Conservation (phyloP, 2,113 vertebrate genomes). For the Struthio camelus region DNA sequence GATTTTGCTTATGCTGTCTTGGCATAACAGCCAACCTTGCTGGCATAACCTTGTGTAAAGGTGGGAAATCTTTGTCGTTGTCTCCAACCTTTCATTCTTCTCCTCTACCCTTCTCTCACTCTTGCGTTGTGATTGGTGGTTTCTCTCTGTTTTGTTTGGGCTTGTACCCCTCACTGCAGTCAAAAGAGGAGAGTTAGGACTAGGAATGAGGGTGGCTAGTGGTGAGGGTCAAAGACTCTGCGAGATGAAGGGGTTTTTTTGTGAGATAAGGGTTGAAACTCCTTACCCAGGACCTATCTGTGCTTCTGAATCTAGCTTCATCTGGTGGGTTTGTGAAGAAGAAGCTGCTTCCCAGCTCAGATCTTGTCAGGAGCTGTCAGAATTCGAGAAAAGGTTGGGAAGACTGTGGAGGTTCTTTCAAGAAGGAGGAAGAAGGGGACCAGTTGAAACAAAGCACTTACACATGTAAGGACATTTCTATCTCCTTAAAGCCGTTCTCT, state of each 20-base stretch:
- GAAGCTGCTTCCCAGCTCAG: slow-evolving; percentile 42
- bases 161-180: not conserved
- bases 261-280: not conserved
- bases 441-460: not conserved
- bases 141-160: not conserved
- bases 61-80: not conserved
- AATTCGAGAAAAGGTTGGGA: slow-evolving; percentile 27
- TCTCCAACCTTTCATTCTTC: not conserved
- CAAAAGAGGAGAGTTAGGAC: not conserved
- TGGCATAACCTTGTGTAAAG: too few species aligned
- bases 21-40: too few species aligned
- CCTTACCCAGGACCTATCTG: not conserved
- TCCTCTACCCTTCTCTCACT: not conserved
- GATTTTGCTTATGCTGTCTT: not conserved
- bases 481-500: not conserved
- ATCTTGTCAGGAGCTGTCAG: slow-evolving; percentile 42
- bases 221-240: not conserved
- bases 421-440: not conserved
- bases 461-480: not conserved
- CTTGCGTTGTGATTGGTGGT: not conserved
- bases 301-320: slow-evolving; percentile 31
- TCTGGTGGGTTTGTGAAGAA: slow-evolving; percentile 26
- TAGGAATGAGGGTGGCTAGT: not conserved
- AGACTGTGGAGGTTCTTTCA: not conserved
- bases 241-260: not conserved